Conservation (phyloP, 2,888 invertebrate genomes). For the Chymomyza amoena region DNA sequence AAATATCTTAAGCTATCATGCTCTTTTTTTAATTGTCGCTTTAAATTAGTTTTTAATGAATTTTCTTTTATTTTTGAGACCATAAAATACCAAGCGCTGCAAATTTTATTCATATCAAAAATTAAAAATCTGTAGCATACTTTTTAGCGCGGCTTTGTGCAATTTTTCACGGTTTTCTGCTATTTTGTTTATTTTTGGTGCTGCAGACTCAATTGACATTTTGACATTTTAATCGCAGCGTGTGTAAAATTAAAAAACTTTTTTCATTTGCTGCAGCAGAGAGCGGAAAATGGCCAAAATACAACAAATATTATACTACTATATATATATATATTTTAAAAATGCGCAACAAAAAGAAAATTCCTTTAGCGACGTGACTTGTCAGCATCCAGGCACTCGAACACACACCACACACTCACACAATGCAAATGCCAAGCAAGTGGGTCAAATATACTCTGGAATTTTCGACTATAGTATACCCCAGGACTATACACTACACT, state of each 20-base stretch:
- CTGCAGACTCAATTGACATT: slow-evolving; percentile 37
- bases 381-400: slow-evolving; percentile 1
- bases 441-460: not conserved
- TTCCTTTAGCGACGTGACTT: slow-evolving; percentile 32
- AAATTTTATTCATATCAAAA: slow-evolving; percentile 9
- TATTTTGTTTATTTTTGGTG: not conserved
- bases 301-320: not conserved
- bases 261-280: slow-evolving; percentile 29
- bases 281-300: not conserved
- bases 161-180: not conserved
- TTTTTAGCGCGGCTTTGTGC: not conserved
- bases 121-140: not conserved
- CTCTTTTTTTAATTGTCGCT: not conserved
- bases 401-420: not conserved
- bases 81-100: not conserved
- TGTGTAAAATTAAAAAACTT: slow-evolving; percentile 49
- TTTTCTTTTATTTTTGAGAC: slow-evolving; percentile 22
- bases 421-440: slow-evolving; percentile 32
- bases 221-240: slow-evolving; percentile 45
- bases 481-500: no score
- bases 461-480: not conserved
- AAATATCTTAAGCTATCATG: slow-evolving; percentile 15
- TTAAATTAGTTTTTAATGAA: slow-evolving; percentile 39
- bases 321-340: not conserved
- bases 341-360: slow-evolving; percentile 14